These are phyloP conservation scores for Archegozetes longisetosus DNA, from an alignment of 1,140 invertebrate species.

Conservation along the genomic window DNA sequence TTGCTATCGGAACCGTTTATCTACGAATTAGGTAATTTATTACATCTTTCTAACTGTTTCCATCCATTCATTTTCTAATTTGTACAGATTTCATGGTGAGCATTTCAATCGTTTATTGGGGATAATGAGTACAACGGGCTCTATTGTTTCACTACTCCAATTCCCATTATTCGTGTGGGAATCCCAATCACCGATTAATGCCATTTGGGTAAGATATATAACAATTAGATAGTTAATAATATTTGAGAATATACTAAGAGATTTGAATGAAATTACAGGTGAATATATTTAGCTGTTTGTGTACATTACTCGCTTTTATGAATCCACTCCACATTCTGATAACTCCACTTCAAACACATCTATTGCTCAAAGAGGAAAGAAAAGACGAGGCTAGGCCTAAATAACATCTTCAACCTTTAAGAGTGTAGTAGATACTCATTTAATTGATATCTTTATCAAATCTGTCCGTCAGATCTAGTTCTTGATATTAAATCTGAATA, in stretches of 20 bases:
- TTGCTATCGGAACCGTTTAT: conserved; percentile 21
- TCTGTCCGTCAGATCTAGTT: too few relatives aligned
- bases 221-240: neutral
- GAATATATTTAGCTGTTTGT: conserved; percentile 15
- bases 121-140: conserved; percentile 21
- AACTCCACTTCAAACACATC: conserved; percentile 15
- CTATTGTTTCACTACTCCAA: conserved; percentile 19
- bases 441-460: too few relatives aligned
- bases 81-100: conserved; percentile 19
- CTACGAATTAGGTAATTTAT: conserved; percentile 22
- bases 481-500: too few relatives aligned
- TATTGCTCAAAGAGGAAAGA: conserved; percentile 15
- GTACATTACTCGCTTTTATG: conserved; percentile 12
- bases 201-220: conserved; percentile 17
- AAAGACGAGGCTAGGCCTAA: neutral
- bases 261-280: conserved; percentile 18
- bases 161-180: conserved; percentile 23
- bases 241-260: neutral
- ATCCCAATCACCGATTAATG: conserved; percentile 4
- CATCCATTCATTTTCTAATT: too few relatives aligned
- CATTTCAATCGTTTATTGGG: conserved; percentile 22
- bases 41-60: too few relatives aligned
- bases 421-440: too few relatives aligned
- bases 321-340: conserved; percentile 19
- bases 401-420: too few relatives aligned